These are phyloP conservation scores for Neotragus pygmaeus DNA, from an alignment of 2,113 vertebrate species.

Conservation along the genomic window DNA sequence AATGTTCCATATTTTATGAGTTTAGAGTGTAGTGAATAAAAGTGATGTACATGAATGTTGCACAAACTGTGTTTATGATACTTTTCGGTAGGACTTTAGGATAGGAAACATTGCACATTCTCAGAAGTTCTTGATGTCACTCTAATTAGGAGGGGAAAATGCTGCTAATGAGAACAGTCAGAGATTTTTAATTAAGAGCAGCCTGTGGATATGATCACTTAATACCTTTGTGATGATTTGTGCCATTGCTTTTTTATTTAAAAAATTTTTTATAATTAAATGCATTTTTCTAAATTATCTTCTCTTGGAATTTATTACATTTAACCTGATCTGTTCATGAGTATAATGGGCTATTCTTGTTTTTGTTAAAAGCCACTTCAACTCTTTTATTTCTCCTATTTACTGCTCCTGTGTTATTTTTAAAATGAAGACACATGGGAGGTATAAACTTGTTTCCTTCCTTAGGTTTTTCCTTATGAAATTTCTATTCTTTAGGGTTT, in stretches of 20 bases:
- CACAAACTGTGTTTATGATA: slow-evolving; percentile 59
- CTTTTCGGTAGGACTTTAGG: slow-evolving; percentile 52
- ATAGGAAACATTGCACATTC: slow-evolving; percentile 51
- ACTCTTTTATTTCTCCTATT: not conserved
- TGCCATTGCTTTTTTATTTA: slow-evolving; percentile 82
- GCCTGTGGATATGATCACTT: slow-evolving; percentile 72
- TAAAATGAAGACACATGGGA: not conserved
- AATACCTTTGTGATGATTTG: slow-evolving; percentile 72
- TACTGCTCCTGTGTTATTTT: slow-evolving; percentile 29
- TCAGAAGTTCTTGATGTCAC: slow-evolving; percentile 61
- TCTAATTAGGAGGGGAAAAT: slow-evolving; percentile 68
- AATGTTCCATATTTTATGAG: slow-evolving; percentile 58
- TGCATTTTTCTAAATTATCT: slow-evolving; percentile 73
- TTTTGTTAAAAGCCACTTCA: not conserved
- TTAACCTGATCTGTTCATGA: not conserved
- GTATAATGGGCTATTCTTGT: not conserved
- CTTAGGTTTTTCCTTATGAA: not conserved
- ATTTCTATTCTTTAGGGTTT: not conserved
- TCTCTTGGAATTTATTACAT: slow-evolving; percentile 70
- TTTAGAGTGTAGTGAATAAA: slow-evolving; percentile 62
- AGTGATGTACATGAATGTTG: not conserved
- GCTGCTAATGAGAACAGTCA: slow-evolving; percentile 62
- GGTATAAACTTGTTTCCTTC: not conserved
- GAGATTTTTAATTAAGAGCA: slow-evolving; percentile 63
- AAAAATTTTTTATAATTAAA: slow-evolving; percentile 82